A percentile compares a stretch with the other conserved stretches of the same genome.
Conservation (phyloP, 2,888 invertebrate species). For the Empis livida region DNA sequence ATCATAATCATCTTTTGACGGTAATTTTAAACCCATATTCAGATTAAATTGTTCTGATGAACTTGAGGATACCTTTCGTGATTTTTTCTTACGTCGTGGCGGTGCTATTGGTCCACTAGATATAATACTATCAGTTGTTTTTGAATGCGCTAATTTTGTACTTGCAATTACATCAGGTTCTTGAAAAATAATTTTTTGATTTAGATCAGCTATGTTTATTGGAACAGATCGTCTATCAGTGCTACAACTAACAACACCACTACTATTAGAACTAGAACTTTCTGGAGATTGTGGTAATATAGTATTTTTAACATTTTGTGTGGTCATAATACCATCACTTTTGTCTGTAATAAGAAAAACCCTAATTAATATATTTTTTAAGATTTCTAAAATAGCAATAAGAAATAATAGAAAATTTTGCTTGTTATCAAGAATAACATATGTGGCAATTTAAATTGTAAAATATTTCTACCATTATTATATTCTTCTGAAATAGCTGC, state of each 20-base stretch:
- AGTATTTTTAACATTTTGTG: not conserved
- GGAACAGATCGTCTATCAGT: no score
- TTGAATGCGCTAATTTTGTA: constrained; percentile 52
- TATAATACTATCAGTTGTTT: constrained; percentile 34
- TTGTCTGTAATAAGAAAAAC: no score
- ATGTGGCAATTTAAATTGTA: no score
- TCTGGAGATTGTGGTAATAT: not conserved
- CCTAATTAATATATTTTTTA: no score
- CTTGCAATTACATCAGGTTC: constrained; percentile 91
- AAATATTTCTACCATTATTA: no score
- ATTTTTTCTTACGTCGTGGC: constrained; percentile 62
- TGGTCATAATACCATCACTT: no score
- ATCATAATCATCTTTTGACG: constrained; percentile 25
- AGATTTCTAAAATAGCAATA: no score
- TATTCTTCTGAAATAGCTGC: not conserved
- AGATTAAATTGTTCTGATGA: constrained; percentile 33
- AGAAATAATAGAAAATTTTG: no score
- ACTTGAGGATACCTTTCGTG: constrained; percentile 31
- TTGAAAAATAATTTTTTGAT: constrained; percentile 26
- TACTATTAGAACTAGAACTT: not conserved
- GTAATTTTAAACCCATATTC: constrained; percentile 27
- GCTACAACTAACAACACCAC: not conserved
- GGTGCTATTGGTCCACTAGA: constrained; percentile 54
- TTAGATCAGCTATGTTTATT: not conserved
- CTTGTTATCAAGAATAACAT: no score